phyloP scores from a whole-genome alignment of 2,888 invertebrate genomes.

The Athalia circularis region DNA sequence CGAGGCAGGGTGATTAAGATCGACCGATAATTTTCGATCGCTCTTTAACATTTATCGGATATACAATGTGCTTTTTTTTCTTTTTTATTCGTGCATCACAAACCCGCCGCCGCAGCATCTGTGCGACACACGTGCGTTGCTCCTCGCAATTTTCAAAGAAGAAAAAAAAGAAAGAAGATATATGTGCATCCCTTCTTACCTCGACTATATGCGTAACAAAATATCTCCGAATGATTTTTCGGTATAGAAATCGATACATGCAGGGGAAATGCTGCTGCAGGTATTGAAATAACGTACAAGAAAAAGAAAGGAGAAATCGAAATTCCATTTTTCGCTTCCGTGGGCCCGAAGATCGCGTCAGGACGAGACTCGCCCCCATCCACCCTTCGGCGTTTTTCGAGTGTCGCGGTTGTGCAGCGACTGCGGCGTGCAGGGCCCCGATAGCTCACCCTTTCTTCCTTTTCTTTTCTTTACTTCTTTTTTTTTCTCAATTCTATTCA shows the following conservation, averaged over 20 bases:
- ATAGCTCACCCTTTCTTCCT: background rate
- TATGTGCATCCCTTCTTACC: too few relatives aligned
- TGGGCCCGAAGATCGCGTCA: background rate
- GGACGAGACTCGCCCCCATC: too few relatives aligned
- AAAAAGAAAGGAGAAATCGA: background rate
- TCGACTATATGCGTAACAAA: too few relatives aligned
- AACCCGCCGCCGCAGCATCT: too few relatives aligned
- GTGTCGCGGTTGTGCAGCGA: too few relatives aligned
- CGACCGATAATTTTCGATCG: constrained; percentile 11
- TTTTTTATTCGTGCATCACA: too few relatives aligned
- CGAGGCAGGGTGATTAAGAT: constrained; percentile 31
- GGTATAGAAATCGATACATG: background rate
- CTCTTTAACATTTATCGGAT: background rate
- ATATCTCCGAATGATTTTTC: too few relatives aligned
- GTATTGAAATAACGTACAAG: background rate
- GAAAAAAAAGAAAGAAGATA: too few relatives aligned
- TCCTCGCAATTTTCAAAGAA: too few relatives aligned
- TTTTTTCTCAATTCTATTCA: constrained; percentile 6
- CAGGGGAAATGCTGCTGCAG: background rate
- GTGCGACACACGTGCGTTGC: too few relatives aligned
- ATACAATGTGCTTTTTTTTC: background rate
- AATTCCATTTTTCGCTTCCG: constrained; percentile 25
- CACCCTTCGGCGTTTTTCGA: background rate
- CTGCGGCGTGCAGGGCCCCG: background rate
- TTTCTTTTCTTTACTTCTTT: background rate